Evolutionary conservation across 53 echinoderm and acorn worm genomes (phyloP).

Genomic region (Echinometra lucunter): DNA sequence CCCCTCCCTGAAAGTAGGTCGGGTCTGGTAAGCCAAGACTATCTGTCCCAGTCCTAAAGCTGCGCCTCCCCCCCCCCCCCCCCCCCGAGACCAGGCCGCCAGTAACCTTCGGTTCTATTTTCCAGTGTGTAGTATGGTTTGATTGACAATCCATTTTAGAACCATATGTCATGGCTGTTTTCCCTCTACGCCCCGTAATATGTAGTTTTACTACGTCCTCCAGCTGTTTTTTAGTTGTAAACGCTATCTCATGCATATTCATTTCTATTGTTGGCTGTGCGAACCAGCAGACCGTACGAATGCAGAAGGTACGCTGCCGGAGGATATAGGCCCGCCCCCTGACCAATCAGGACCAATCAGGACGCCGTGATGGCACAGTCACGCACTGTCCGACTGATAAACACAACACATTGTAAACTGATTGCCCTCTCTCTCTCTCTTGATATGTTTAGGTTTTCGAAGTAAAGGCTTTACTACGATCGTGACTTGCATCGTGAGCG

Average conservation of each 20-base stretch:
- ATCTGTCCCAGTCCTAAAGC: not conserved
- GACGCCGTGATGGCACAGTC: not conserved
- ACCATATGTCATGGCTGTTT: constrained; percentile 8
- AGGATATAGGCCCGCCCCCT: not conserved
- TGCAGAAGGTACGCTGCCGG: not conserved
- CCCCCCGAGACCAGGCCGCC: constrained; percentile 25
- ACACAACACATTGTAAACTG: constrained; percentile 16
- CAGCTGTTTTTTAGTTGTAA: constrained; percentile 51
- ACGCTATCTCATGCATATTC: constrained; percentile 48
- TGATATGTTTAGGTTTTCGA: constrained; percentile 36
- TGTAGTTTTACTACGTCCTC: constrained; percentile 46
- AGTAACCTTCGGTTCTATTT: constrained; percentile 48
- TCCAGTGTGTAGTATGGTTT: not conserved
- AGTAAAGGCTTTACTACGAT: not conserved
- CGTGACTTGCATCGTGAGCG: not conserved
- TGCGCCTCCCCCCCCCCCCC: constrained; percentile 20
- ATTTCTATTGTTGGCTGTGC: constrained; percentile 52
- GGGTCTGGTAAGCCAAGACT: not conserved
- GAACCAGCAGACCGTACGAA: not conserved
- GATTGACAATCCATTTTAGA: constrained; percentile 42
- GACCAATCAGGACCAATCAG: constrained; percentile 57
- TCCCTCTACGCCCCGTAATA: constrained; percentile 43
- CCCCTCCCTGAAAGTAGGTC: no score
- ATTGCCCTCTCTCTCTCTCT: not conserved
- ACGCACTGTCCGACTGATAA: constrained; percentile 41